These are phyloP conservation scores for Oscheius myriophilus DNA, from an alignment of 2,888 invertebrate species.

Conservation along the genomic window DNA sequence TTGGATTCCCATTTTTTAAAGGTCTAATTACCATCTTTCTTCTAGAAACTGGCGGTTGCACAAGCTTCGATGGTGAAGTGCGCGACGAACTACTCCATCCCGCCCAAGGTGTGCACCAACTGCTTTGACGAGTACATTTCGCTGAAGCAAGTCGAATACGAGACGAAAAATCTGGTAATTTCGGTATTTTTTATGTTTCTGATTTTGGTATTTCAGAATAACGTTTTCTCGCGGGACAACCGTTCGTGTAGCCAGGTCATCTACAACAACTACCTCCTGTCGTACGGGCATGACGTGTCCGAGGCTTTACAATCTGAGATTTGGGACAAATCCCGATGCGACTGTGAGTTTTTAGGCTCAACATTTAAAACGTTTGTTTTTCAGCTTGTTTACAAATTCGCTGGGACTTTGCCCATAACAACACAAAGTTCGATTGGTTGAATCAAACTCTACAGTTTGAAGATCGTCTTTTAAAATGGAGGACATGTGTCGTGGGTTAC, in stretches of 20 bases:
- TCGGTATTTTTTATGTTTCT: neutral
- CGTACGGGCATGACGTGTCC: slow-evolving; percentile 63
- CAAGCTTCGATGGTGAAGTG: slow-evolving; percentile 61
- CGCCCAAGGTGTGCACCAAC: slow-evolving; percentile 69
- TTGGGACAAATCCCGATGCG: slow-evolving; percentile 66
- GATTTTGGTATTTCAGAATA: too few relatives aligned
- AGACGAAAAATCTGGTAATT: slow-evolving; percentile 60
- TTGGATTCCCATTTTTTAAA: slow-evolving; percentile 25
- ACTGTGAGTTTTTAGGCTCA: slow-evolving; percentile 50
- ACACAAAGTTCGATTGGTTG: slow-evolving; percentile 49
- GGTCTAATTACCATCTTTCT: slow-evolving; percentile 10
- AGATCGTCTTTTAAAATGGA: slow-evolving; percentile 52
- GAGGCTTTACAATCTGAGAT: slow-evolving; percentile 54
- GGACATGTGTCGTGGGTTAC: slow-evolving; percentile 63
- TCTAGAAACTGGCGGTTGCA: slow-evolving; percentile 48
- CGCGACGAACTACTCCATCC: slow-evolving; percentile 65
- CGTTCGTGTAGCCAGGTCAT: slow-evolving; percentile 65
- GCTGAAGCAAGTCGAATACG: slow-evolving; percentile 64
- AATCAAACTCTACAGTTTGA: slow-evolving; percentile 55
- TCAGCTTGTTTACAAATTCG: slow-evolving; percentile 56
- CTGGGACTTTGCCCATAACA: slow-evolving; percentile 55
- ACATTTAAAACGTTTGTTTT: slow-evolving; percentile 4
- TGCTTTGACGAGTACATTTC: slow-evolving; percentile 63
- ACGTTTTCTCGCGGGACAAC: slow-evolving; percentile 53
- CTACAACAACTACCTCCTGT: slow-evolving; percentile 65